These are phyloP conservation scores for Anoplius nigerrimus DNA, from an alignment of 2,888 invertebrate genomes.

Conservation along the genomic window DNA sequence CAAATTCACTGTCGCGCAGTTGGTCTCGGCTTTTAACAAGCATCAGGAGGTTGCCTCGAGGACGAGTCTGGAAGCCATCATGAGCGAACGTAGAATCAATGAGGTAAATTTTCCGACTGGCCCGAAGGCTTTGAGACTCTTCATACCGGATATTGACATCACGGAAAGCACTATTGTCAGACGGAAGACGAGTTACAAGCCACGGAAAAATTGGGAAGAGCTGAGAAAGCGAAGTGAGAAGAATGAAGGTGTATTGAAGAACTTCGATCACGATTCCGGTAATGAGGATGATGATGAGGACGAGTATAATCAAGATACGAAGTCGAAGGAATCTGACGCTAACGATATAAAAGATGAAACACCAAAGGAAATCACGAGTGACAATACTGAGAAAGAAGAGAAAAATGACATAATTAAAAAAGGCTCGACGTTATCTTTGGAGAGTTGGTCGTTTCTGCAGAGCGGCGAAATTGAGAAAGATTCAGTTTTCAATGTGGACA, in stretches of 20 bases:
- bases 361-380: slow-evolving; percentile 2
- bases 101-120: slow-evolving; percentile 74
- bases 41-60: slow-evolving; percentile 76
- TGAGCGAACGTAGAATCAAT: slow-evolving; percentile 69
- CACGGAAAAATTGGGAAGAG: slow-evolving; percentile 73
- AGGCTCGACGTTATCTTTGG: background rate
- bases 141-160: slow-evolving; percentile 75
- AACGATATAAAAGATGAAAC: slow-evolving; percentile 16
- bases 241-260: slow-evolving; percentile 67
- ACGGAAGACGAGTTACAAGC: slow-evolving; percentile 72
- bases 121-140: slow-evolving; percentile 74
- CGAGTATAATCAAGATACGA: slow-evolving; percentile 29
- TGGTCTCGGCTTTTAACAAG: slow-evolving; percentile 76
- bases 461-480: slow-evolving; percentile 39
- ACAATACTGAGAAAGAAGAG: slow-evolving; percentile 3
- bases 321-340: background rate
- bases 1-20: slow-evolving; percentile 75
- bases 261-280: slow-evolving; percentile 67
- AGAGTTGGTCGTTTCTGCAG: slow-evolving; percentile 32
- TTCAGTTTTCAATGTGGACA: slow-evolving; percentile 32
- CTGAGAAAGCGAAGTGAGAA: slow-evolving; percentile 70
- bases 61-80: slow-evolving; percentile 74
- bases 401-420: background rate
- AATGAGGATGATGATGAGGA: slow-evolving; percentile 66
- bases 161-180: slow-evolving; percentile 69